Evolutionary conservation across 64 coral and sea anemone species (phyloP), one percentile per base, ranked within the genome.

Genomic region (Pachyseris speciosa): DNA sequence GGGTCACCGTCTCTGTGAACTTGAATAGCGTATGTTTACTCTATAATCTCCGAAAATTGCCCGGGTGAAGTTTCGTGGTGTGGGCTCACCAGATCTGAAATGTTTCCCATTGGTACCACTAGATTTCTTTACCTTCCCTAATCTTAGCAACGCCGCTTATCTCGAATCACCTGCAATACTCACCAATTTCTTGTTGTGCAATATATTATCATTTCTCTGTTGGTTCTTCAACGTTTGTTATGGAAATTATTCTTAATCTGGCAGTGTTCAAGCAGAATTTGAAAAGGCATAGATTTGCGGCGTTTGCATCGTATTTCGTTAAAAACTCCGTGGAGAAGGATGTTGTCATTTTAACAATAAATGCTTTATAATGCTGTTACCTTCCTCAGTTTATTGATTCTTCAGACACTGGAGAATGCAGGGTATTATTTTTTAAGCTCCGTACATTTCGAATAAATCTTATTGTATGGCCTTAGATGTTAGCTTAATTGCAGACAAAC

Each of bases 401-500:
- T 34, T 33, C 29, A 37, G 31, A 58, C 11, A 37, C 52, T 81
- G 77, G 17, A 63, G 55, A 71, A 7, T 38, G 15, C 37, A 40
- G 67, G 17, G 36, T 71, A 39, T 71, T 71, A 71, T 71, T 39
- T 32, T 71, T 41, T 39, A 81, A 81, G 36, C 53, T 61, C 33
- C 32, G 28, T 63, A 61, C 77, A 61, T 61, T 60, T 81, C 22
- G 52, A 25, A 17, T 61, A 61, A 81, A 61, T 60, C 77, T 81
- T 42, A 87, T 96, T 96, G 94, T 92, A 74, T 63, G 89, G 64
- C 74, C 88, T 48, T 67, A 80, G 94, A 87, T 87, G 80, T 96
- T n/a, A n/a, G n/a, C n/a, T n/a, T n/a, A 96, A 92, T 96, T 92
- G 89, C 61, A 92, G 81, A 91, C 84, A 94, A 91, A 92, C 75